Base-by-base conservation (phyloP, 1,140 invertebrate species). In the Cydia amplana region DNA sequence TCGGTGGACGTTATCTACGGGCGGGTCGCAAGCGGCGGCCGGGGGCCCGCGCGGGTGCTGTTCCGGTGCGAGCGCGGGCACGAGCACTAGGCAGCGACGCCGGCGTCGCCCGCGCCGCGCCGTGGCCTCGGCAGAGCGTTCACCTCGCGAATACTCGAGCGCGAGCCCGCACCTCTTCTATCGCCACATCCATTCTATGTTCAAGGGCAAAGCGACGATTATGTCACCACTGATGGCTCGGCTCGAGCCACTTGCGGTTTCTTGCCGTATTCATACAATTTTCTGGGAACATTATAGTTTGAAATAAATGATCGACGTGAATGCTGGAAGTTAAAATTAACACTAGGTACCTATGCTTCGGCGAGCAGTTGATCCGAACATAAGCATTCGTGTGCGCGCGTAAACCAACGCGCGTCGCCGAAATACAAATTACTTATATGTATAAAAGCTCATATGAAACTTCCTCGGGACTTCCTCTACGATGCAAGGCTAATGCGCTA, bases 81-180 rank as follows among this genome's bases (percentile, higher is more conserved):
- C 73, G 83, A 82, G 43, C 72, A 73, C 74, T 63, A 73, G 64
- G 72, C 77, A 12, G 40, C 73, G 64, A n/a, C 25, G 20, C 25
- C 49, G 32, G 76, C 74, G 14, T 43, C 64, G 55, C 77, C 36
- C 36, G 36, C 36, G 36, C 74, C 76, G 76, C 78, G 81, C 74
- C 82, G 81, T 85, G 90, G 86, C 90, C 90, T 92, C 89, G 90
- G 82, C 75, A 63, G 90, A 87, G 74, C 90, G 81, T 92, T 92
- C 85, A 92, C 90, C 90, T 88, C 88, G 85, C 86, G 82, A 87
- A 87, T 86, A 85, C 77, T 73, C 55, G 80, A 82, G 76, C 76
- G 78, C 78, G 79, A 67, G 81, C 82, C 80, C 78, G 79, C 74
- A 82, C 79, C 77, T 78, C 81, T 77, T 80, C 81, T 84, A 76